phyloP scores from a whole-genome alignment of 1,140 invertebrate genomes.

The Heliconius melpomene region DNA sequence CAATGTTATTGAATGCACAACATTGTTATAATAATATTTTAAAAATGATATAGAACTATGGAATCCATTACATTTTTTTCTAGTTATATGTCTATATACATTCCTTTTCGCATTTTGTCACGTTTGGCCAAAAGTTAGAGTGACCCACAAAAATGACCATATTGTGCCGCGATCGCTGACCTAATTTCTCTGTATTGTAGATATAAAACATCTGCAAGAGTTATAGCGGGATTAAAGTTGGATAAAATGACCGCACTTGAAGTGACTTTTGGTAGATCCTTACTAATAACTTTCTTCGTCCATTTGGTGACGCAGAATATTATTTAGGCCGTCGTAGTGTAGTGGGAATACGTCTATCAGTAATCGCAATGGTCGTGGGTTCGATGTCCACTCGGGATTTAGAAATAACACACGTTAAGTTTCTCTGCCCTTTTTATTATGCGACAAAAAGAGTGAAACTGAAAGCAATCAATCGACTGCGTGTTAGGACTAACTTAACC shows the following conservation, averaged over 20 bases:
- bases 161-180: constrained; percentile 11
- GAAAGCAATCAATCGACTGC: too few relatives aligned
- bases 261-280: neutral
- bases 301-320: neutral
- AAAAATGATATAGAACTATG: neutral
- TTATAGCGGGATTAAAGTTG: constrained; percentile 38
- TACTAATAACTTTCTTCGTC: neutral
- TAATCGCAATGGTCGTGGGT: too few relatives aligned
- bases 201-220: constrained; percentile 33
- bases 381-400: too few relatives aligned
- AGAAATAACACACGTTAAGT: too few relatives aligned
- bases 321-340: too few relatives aligned
- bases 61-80: neutral
- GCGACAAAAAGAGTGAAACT: too few relatives aligned
- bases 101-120: neutral
- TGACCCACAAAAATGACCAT: constrained; percentile 19
- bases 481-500: too few relatives aligned
- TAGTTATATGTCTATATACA: neutral
- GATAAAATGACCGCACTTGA: constrained; percentile 24
- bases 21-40: too few relatives aligned
- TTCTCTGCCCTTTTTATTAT: too few relatives aligned
- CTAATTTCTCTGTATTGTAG: constrained; percentile 34
- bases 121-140: constrained; percentile 4
- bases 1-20: too few relatives aligned
- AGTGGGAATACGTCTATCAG: too few relatives aligned